These are phyloP conservation scores for Enoplosus armatus DNA, from an alignment of 2,797 vertebrate genomes.

Conservation along the genomic window DNA sequence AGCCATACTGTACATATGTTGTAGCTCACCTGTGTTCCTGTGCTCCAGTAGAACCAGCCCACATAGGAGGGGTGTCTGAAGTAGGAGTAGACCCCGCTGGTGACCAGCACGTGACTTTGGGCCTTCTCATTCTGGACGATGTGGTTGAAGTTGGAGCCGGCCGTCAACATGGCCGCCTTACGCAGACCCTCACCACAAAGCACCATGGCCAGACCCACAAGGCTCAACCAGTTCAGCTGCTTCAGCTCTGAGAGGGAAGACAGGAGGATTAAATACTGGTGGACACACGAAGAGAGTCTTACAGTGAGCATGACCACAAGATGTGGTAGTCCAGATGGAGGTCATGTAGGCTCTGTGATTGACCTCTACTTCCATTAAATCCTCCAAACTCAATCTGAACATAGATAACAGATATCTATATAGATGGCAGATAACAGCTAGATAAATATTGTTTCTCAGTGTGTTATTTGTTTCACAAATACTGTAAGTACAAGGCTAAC, in stretches of 20 bases:
- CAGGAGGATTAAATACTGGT: background rate
- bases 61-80: conserved; percentile 98
- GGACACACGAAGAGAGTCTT: background rate
- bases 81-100: conserved; percentile 92
- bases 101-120: conserved; percentile 94
- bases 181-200: conserved; percentile 92
- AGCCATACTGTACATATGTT: background rate
- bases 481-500: too few relatives aligned
- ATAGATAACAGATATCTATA: too few relatives aligned
- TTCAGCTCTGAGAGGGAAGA: conserved; percentile 89
- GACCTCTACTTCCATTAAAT: too few relatives aligned
- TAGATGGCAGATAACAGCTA: too few relatives aligned
- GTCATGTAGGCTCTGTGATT: too few relatives aligned
- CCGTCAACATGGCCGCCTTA: conserved; percentile 97
- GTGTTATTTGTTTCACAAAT: too few relatives aligned
- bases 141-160: conserved; percentile 99
- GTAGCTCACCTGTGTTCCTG: conserved; percentile 93
- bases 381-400: too few relatives aligned
- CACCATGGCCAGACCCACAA: conserved; percentile 93
- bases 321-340: background rate
- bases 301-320: background rate
- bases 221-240: conserved; percentile 92
- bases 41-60: conserved; percentile 99
- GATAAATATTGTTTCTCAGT: too few relatives aligned
- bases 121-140: conserved; percentile 99